Evolutionary conservation across 2,888 invertebrate genomes (phyloP).

Genomic region (Thelaira solivaga): DNA sequence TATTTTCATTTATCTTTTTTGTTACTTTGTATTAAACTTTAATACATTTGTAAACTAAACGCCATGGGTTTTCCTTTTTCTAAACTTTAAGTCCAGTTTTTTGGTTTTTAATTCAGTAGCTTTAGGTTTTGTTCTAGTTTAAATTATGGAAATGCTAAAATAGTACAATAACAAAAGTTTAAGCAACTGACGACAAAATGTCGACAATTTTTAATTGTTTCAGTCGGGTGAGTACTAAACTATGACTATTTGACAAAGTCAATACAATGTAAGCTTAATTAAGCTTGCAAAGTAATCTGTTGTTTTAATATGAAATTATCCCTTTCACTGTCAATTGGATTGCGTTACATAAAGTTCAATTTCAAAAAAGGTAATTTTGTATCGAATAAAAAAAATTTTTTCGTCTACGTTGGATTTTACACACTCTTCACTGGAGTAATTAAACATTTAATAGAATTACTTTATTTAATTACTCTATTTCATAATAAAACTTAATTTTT

Average conservation of each 20-base stretch:
- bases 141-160: conserved; percentile 1
- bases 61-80: conserved; percentile 45
- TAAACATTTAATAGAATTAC: no score
- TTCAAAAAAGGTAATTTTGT: no score
- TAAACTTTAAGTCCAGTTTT: conserved; percentile 21
- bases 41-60: conserved; percentile 54
- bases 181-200: conserved; percentile 62
- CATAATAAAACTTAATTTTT: no score
- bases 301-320: no score
- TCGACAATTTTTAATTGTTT: conserved; percentile 65
- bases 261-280: no score
- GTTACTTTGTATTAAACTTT: conserved; percentile 10
- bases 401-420: no score
- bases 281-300: no score
- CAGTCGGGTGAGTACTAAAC: conserved; percentile 24
- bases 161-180: neutral
- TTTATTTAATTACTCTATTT: no score
- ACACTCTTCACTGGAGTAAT: no score
- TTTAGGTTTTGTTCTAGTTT: conserved; percentile 38
- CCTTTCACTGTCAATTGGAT: no score
- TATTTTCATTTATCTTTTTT: neutral
- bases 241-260: neutral
- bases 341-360: no score
- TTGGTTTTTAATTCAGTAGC: conserved; percentile 29
- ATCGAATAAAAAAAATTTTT: no score